Evolutionary conservation across 2,888 invertebrate species (phyloP).

Genomic region (Chrysolina americana): DNA sequence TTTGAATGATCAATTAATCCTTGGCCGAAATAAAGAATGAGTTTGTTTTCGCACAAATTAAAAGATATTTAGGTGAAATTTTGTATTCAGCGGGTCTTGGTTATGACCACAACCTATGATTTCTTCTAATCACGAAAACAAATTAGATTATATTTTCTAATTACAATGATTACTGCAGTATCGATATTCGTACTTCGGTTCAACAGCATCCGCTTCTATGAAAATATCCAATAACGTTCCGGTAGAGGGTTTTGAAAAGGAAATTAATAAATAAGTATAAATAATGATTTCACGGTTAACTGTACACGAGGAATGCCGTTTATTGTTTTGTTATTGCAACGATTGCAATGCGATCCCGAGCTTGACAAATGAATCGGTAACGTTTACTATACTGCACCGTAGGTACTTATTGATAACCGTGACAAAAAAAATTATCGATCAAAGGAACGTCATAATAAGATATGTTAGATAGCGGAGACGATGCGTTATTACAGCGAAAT

Average conservation of each 20-base stretch:
- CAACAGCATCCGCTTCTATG: background rate
- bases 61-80: too few species aligned
- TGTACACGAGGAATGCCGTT: constrained; percentile 44
- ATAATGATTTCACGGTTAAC: constrained; percentile 40
- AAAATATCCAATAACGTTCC: constrained; percentile 3
- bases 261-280: constrained; percentile 38
- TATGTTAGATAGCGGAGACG: background rate
- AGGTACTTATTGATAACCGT: background rate
- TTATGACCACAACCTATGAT: too few species aligned
- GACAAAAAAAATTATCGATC: background rate
- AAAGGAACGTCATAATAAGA: background rate
- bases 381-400: background rate
- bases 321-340: constrained; percentile 22
- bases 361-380: constrained; percentile 27
- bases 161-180: background rate
- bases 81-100: too few species aligned
- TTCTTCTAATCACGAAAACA: too few species aligned
- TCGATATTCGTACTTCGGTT: background rate
- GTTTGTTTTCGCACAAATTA: too few species aligned
- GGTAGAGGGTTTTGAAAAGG: constrained; percentile 34
- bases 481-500: background rate
- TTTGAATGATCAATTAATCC: too few species aligned
- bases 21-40: too few species aligned
- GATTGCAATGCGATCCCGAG: constrained; percentile 30
- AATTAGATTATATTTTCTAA: too few species aligned